Conservation (phyloP, 2,113 vertebrate species). For the Pomatostomus ruficeps region DNA sequence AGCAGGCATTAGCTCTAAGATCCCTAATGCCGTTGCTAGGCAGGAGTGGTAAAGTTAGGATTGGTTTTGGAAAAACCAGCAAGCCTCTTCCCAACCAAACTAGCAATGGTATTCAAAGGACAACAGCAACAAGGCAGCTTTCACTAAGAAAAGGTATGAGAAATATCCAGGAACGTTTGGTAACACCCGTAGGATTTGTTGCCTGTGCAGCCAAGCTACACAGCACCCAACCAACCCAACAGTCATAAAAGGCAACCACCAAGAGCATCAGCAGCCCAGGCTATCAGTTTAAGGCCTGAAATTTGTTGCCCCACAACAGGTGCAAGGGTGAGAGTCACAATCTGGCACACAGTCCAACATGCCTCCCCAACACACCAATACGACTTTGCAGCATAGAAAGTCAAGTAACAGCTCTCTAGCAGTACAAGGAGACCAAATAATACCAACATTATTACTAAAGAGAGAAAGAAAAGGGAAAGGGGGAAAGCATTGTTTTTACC, state of each 20-base stretch:
- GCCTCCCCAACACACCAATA: background rate
- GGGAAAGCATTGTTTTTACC: background rate
- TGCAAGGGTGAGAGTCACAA: background rate
- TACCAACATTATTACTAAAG: background rate
- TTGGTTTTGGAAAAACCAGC: conserved; percentile 31
- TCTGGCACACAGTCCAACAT: background rate
- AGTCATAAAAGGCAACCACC: conserved; percentile 31
- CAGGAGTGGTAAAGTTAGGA: background rate
- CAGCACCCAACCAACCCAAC: background rate
- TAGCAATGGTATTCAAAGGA: background rate
- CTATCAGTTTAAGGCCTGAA: background rate
- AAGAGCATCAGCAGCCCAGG: background rate
- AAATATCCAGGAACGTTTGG: background rate
- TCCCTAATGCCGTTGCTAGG: conserved; percentile 8
- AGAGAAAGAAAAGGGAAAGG: background rate
- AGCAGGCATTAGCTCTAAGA: background rate
- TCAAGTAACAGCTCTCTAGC: background rate
- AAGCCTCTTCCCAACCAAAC: background rate
- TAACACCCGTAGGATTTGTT: background rate
- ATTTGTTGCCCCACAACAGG: background rate
- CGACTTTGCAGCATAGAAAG: rapidly evolving
- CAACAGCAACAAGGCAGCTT: background rate
- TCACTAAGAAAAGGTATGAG: background rate
- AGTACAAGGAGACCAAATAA: background rate
- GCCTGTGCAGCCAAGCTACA: background rate